phyloP scores from a whole-genome alignment of 2,888 invertebrate species.

The Nebria salina region DNA sequence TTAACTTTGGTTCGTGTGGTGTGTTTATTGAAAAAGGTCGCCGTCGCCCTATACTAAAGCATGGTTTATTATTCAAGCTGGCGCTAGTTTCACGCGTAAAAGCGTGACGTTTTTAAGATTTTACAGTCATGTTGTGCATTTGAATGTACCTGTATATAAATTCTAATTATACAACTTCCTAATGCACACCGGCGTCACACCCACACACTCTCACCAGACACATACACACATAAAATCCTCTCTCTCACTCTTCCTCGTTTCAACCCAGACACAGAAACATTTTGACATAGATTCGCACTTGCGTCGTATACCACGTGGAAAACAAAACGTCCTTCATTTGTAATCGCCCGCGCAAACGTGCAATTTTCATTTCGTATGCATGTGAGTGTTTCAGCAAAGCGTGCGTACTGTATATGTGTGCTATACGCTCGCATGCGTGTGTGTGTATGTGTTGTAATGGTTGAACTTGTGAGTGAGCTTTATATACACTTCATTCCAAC shows the following conservation, averaged over 20 bases:
- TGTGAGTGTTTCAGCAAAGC: not conserved
- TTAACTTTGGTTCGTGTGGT: not conserved
- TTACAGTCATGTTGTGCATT: not conserved
- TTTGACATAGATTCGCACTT: slow-evolving; percentile 4
- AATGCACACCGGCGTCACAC: not conserved
- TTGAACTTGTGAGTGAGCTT: not conserved
- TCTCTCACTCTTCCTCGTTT: too few species aligned
- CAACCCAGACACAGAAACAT: not conserved
- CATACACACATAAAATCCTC: not conserved
- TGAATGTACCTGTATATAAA: slow-evolving; percentile 5
- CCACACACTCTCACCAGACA: not conserved
- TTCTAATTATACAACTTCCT: not conserved
- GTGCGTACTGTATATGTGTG: not conserved
- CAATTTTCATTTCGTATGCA: not conserved
- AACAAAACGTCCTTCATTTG: slow-evolving; percentile 42
- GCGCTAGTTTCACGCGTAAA: not conserved
- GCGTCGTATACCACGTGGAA: slow-evolving; percentile 26
- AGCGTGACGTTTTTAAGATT: not conserved
- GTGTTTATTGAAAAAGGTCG: not conserved
- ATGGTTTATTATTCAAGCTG: not conserved
- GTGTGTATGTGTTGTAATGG: not conserved
- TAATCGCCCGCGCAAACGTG: slow-evolving; percentile 12
- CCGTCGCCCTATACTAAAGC: not conserved
- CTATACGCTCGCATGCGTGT: not conserved
- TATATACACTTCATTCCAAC: not conserved